Evolutionary conservation across 2,113 vertebrate genomes (phyloP).

Genomic region (Psammodynastes pulverulentus): DNA sequence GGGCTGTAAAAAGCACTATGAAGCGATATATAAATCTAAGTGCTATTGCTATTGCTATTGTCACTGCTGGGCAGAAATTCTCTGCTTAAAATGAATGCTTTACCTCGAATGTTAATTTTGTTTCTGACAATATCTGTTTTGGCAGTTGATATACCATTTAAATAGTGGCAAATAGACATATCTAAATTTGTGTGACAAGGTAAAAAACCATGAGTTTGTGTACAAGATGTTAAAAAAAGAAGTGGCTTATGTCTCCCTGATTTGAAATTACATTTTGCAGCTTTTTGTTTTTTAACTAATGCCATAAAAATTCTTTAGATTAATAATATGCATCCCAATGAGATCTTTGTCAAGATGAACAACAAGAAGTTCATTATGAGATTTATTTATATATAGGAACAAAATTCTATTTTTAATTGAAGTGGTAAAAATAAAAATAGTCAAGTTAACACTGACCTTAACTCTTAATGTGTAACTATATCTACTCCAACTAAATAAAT

Average conservation of each 20-base stretch:
- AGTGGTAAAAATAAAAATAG: background rate
- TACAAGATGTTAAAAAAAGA: background rate
- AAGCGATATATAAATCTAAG: too few relatives aligned
- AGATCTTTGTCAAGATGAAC: background rate
- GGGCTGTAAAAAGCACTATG: too few relatives aligned
- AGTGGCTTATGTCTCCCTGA: background rate
- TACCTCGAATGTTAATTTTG: background rate
- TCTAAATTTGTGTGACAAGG: background rate
- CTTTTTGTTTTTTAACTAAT: background rate
- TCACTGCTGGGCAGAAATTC: background rate
- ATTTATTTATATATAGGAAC: background rate
- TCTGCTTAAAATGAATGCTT: background rate
- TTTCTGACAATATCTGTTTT: background rate
- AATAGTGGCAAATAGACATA: background rate
- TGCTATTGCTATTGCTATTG: too few relatives aligned
- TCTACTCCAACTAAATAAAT: background rate
- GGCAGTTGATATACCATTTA: background rate
- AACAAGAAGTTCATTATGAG: background rate
- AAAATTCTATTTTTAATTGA: background rate
- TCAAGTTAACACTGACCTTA: background rate
- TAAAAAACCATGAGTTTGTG: background rate
- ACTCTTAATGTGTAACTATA: background rate
- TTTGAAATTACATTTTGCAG: background rate
- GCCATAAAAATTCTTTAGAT: background rate
- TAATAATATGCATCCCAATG: background rate